A percentile compares a stretch with the other conserved stretches of the same genome.
Evolutionary conservation across 2,113 vertebrate species (phyloP).

Genomic region (Saccopteryx leptura): DNA sequence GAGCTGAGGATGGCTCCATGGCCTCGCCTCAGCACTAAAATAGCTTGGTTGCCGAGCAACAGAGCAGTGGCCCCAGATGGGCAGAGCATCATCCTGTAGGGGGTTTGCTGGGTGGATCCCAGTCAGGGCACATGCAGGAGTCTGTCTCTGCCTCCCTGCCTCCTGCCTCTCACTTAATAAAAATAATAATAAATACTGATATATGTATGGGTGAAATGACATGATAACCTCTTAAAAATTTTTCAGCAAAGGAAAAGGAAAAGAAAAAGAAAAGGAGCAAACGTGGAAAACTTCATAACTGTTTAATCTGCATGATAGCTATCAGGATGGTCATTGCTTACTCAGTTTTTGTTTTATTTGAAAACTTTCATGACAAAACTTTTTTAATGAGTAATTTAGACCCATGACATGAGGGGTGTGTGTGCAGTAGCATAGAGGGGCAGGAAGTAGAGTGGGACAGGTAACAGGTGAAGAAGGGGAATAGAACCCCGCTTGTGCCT

Average conservation of each 20-base stretch:
- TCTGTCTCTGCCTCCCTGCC: no score
- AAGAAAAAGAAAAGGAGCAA: background rate
- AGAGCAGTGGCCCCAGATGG: no score
- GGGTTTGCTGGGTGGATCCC: no score
- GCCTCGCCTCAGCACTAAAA: no score
- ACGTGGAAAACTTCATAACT: background rate
- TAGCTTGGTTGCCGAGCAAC: no score
- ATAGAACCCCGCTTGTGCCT: no score
- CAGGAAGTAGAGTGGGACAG: background rate
- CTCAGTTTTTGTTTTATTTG: background rate
- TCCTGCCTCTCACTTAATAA: no score
- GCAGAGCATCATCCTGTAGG: no score
- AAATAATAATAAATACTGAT: background rate
- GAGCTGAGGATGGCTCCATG: no score
- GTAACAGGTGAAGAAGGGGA: background rate
- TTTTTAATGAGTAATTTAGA: background rate
- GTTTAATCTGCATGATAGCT: background rate
- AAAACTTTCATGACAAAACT: background rate
- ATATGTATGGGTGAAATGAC: background rate
- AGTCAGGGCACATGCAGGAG: no score
- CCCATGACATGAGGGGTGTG: background rate
- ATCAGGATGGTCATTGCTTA: background rate
- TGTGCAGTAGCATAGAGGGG: background rate
- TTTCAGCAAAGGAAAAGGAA: slow-evolving; percentile 31
- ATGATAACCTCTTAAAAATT: background rate